Conservation (phyloP, 2,888 invertebrate genomes). For the Drosophila testacea region DNA sequence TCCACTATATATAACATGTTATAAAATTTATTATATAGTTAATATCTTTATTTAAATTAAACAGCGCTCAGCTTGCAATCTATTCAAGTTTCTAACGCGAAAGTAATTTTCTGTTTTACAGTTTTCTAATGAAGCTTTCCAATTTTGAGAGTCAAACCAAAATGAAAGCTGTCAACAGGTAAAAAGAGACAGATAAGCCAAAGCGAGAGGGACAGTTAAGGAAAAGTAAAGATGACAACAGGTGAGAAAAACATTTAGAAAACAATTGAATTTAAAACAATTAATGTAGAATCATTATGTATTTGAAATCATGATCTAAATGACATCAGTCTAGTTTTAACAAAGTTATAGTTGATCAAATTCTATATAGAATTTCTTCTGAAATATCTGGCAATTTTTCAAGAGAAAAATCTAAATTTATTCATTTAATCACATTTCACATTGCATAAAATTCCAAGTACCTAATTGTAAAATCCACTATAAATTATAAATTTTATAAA, state of each 20-base stretch:
- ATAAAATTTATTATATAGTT: not conserved
- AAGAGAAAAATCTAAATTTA: not conserved
- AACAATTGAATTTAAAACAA: not conserved
- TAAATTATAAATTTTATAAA: slow-evolving; percentile 6
- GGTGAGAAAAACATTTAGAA: not conserved
- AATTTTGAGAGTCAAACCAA: slow-evolving; percentile 24
- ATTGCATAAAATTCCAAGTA: slow-evolving; percentile 17
- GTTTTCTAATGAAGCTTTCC: slow-evolving; percentile 14
- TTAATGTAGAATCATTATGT: too few relatives aligned
- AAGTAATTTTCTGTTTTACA: slow-evolving; percentile 13
- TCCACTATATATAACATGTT: not conserved
- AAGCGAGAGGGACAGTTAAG: slow-evolving; percentile 9
- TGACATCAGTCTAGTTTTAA: too few relatives aligned
- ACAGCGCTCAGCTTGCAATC: slow-evolving; percentile 2
- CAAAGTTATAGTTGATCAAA: too few relatives aligned
- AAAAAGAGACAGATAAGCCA: not conserved
- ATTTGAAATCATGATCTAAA: too few relatives aligned
- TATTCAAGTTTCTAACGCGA: slow-evolving; percentile 26
- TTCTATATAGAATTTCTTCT: too few relatives aligned
- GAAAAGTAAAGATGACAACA: slow-evolving; percentile 3
- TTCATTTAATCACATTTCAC: not conserved
- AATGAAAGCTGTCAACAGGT: slow-evolving; percentile 34
- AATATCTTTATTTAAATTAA: not conserved
- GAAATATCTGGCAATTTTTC: not conserved
- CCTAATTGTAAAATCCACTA: not conserved